phyloP scores from a whole-genome alignment of 2,888 invertebrate species.

The Pollenia angustigena region DNA sequence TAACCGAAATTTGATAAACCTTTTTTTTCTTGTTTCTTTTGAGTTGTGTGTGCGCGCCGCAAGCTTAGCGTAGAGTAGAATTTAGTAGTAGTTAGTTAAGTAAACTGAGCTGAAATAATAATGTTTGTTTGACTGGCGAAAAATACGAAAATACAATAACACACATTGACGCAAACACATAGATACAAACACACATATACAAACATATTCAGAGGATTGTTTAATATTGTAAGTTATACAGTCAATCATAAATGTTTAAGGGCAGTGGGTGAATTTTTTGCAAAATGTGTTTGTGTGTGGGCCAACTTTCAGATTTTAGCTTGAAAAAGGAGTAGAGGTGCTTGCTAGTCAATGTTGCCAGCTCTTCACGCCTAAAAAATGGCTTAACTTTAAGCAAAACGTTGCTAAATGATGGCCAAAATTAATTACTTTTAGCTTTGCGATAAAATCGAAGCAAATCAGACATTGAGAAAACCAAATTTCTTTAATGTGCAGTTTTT shows the following conservation, averaged over 20 bases:
- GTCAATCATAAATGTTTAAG: conserved; percentile 10
- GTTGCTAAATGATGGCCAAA: too few species aligned
- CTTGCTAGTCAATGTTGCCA: too few species aligned
- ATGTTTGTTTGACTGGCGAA: conserved; percentile 67
- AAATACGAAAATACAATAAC: conserved; percentile 64
- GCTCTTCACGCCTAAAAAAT: too few species aligned
- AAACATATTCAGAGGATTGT: conserved; percentile 60
- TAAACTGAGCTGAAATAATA: conserved; percentile 70
- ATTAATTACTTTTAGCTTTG: too few species aligned
- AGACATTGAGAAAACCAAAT: too few species aligned
- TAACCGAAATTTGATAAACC: conserved; percentile 82
- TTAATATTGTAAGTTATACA: conserved; percentile 45
- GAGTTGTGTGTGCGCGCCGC: conserved; percentile 61
- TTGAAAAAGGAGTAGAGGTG: too few species aligned
- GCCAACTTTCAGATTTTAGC: too few species aligned
- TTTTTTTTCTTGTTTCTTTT: conserved; percentile 57
- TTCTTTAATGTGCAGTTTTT: too few species aligned
- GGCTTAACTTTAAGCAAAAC: too few species aligned
- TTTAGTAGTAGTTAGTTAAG: conserved; percentile 71
- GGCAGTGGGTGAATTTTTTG: neutral
- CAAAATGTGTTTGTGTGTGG: neutral
- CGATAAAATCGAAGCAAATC: too few species aligned
- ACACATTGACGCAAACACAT: conserved; percentile 43
- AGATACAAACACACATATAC: neutral
- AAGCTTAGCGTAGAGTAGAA: conserved; percentile 68